Evolutionary conservation across 2,888 invertebrate genomes (phyloP).

Genomic region (Ommatoiulus sabulosus): DNA sequence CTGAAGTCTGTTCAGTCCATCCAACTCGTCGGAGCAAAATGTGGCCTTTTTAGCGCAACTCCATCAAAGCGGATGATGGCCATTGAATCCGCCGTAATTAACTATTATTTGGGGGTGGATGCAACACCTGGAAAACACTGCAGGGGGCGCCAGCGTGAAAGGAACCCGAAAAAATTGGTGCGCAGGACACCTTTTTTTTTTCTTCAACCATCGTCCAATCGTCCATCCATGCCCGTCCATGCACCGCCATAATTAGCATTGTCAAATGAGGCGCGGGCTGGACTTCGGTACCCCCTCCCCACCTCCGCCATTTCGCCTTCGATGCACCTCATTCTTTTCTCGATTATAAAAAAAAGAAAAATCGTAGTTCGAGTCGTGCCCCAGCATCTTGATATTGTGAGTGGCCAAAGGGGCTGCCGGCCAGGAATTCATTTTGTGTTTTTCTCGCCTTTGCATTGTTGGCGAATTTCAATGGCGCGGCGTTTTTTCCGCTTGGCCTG

Average conservation of each 20-base stretch:
- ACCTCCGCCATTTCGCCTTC: background rate
- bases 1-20: background rate
- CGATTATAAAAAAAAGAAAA: background rate
- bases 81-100: constrained; percentile 18
- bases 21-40: background rate
- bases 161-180: constrained; percentile 16
- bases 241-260: constrained; percentile 19
- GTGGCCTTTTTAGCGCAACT: background rate
- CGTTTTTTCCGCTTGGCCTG: constrained; percentile 15
- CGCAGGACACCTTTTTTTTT: background rate
- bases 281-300: constrained; percentile 11
- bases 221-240: constrained; percentile 22
- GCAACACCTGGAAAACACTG: constrained; percentile 14
- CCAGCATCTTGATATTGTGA: constrained; percentile 7
- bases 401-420: constrained; percentile 40
- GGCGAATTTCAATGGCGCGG: constrained; percentile 1
- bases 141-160: constrained; percentile 35
- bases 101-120: constrained; percentile 36
- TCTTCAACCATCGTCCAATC: background rate
- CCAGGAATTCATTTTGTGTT: constrained; percentile 40
- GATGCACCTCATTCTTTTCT: constrained; percentile 29
- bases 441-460: constrained; percentile 21
- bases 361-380: background rate
- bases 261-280: constrained; percentile 22
- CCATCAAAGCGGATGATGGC: background rate